Base-by-base conservation (phyloP, 2,797 vertebrate species). In the Sparidentex hasta region DNA sequence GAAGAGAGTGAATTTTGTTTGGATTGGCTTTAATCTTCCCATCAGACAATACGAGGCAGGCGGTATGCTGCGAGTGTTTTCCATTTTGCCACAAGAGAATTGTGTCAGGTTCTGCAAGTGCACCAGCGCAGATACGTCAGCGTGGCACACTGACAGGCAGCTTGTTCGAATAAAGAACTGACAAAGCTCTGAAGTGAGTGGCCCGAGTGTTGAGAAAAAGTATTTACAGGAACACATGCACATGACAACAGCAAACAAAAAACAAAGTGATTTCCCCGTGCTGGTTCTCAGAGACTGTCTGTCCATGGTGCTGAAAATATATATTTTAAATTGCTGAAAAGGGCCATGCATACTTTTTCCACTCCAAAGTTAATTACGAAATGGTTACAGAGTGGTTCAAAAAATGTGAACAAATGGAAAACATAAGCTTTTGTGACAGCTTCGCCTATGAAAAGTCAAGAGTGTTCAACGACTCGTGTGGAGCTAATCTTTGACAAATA, bases 81-180 rank as follows among this genome's bases (percentile, higher is more conserved):
- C 84, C 89, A 90, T 92, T 91, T 86, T 81, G 83, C 89, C 91
- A 80, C 86, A n/a, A 83, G 88, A 88, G 89, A 85, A 86, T 82
- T 81, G 78, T 86, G 84, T 93, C 90, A 88, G 91, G 78, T 88
- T 90, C 78, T 90, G 91, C 84, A 88, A 92, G 86, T 87, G 90
- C 81, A 86, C 81, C 21, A 82, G 81, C 71, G 9, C 51, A 68
- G 79, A 88, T 85, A 81, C 81, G 84, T 92, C 87, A 90, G 85
- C 4, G 48, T 82, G 88, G 89, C 90, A 80, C 85, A 21, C 56
- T 91, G 93, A 92, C 90, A 93, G 88, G 89, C 91, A 92, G 90
- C 93, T 93, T 94, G 93, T 94, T 94, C 87, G 70, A 93, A 93
- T 93, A 92, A 93, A 92, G 85, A 87, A 70, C 80, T 82, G 82